Evolutionary conservation across 2,888 invertebrate genomes (phyloP), one percentile per base, ranked within the genome.

Genomic region (Lepidonotus clava): DNA sequence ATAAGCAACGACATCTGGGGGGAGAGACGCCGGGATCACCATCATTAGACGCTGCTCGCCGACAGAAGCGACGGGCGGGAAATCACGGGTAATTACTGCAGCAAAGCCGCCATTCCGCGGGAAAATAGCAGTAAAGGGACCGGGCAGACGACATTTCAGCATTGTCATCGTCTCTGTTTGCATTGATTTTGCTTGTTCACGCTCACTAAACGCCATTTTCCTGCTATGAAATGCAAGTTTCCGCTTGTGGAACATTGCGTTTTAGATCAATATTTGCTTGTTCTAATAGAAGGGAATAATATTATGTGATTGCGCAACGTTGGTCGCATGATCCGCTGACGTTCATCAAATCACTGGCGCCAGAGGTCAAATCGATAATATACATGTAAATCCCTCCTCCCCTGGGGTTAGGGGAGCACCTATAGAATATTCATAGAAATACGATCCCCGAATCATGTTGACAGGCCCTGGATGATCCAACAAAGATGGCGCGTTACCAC

Each of bases 371-470:
- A 61, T 61, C 61, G 24, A 61, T 61, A 32, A 28, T 28, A 61
- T 32, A 61, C 61, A 11, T 28, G 24, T 61, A 32, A n/a, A 18
- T 18, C n/a, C 53, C n/a, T 53, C 21, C 53, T 18, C n/a, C 11
- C 4, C 21, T 4, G 28, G 18, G 71, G 71, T 38, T 36, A 21
- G 71, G 71, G 36, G 36, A 18, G 28, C 28, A 11, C 2, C 34
- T 14, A 71, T 71, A 2, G 21, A 71, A 71, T 71, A 71, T 71
- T 71, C 38, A 71, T 71, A 38, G 71, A 34, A 34, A 38, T 36
- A 21, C 71, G 34, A 71, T 18, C 71, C 14, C 36, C 36, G 11
- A 71, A 21, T 38, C 5, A 34, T 71, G 38, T 71, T 71, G 71
- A 71, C 71, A 24, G 14, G 14, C 11, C 5, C 14, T 21, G 21